Percentiles rank a stretch among this genome's conserved stretches.
phyloP scores from a whole-genome alignment of 2,113 vertebrate genomes.

The Corapipo altera region DNA sequence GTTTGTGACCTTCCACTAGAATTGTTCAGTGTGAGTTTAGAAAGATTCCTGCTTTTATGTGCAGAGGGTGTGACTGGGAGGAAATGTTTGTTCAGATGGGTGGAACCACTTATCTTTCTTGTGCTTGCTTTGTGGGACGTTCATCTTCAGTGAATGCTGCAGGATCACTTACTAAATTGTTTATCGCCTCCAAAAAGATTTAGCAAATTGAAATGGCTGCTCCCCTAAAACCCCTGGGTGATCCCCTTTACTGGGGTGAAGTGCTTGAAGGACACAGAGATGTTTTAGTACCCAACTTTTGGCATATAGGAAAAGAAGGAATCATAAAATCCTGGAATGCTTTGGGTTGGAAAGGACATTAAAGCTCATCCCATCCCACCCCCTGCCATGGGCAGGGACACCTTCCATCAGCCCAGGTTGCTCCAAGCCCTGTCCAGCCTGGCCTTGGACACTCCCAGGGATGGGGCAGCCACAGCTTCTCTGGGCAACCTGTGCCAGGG shows the following conservation, averaged over 20 bases:
- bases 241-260: background rate
- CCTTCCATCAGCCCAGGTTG: background rate
- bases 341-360: background rate
- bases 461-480: background rate
- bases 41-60: constrained; percentile 48
- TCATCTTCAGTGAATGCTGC: background rate
- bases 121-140: background rate
- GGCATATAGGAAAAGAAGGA: background rate
- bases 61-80: constrained; percentile 10
- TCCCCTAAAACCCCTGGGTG: background rate
- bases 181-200: background rate
- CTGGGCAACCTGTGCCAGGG: background rate
- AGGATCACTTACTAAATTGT: background rate
- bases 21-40: background rate
- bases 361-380: rapidly evolving
- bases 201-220: background rate
- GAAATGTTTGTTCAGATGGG: constrained; percentile 38
- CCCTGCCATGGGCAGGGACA: background rate
- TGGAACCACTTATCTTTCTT: constrained; percentile 25
- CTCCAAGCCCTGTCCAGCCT: background rate
- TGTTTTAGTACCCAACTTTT: background rate
- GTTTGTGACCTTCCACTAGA: constrained; percentile 26
- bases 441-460: background rate
- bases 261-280: background rate
- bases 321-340: background rate